Evolutionary conservation across 2,113 vertebrate species (phyloP).

Genomic region (Fregetta grallaria): DNA sequence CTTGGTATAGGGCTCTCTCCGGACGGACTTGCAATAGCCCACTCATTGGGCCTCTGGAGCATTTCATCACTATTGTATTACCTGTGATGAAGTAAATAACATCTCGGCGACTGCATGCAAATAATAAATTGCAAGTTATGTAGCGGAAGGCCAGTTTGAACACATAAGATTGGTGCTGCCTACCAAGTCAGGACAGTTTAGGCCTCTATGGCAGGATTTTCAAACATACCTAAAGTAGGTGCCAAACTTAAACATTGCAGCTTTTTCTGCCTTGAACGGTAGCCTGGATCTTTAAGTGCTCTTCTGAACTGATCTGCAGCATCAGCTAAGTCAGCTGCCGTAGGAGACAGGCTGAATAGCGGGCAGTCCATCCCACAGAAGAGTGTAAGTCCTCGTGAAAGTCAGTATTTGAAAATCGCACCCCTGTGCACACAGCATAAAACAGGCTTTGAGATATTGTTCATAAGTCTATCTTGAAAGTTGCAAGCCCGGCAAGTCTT

Average conservation of each 20-base stretch:
- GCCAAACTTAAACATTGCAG: background rate
- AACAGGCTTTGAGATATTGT: background rate
- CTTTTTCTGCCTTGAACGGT: background rate
- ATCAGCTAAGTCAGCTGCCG: background rate
- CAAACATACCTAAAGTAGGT: background rate
- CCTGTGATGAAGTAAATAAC: background rate
- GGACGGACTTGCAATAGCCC: background rate
- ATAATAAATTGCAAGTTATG: background rate
- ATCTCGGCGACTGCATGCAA: background rate
- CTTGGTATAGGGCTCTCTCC: background rate
- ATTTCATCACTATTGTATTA: background rate
- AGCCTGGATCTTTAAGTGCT: background rate
- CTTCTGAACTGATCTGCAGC: background rate
- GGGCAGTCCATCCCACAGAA: background rate
- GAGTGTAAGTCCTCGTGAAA: background rate
- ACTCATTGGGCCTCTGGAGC: background rate
- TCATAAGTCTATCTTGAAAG: background rate
- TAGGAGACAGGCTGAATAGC: background rate
- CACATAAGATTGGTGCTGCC: background rate
- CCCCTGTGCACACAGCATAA: background rate
- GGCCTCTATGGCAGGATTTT: background rate
- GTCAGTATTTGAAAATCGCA: background rate
- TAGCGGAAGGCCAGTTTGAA: background rate
- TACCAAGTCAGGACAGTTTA: background rate
- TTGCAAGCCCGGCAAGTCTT: constrained; percentile 21